These are phyloP conservation scores for Channa maculata DNA, from an alignment of 2,113 vertebrate genomes.

Conservation along the genomic window DNA sequence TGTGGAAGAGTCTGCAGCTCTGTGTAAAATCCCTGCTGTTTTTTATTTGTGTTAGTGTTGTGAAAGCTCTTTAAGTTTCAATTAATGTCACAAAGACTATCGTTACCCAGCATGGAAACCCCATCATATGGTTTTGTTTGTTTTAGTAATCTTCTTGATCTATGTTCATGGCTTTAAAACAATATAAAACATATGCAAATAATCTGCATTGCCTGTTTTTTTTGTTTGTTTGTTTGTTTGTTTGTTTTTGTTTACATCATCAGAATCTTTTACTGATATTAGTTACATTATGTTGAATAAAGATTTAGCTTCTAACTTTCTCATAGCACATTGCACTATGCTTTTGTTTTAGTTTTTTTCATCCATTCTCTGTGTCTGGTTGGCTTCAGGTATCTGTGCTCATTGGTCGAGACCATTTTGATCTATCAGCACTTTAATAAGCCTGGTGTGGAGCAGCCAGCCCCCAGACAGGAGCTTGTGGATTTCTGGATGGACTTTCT, in stretches of 20 bases:
- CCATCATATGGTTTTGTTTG: conserved; percentile 18
- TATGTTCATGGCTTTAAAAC: conserved; percentile 9
- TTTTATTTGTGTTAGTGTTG: conserved; percentile 39
- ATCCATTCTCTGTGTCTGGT: neutral
- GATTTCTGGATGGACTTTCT: conserved; percentile 99
- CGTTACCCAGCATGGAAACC: conserved; percentile 27
- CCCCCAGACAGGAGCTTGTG: conserved; percentile 90
- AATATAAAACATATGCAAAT: neutral
- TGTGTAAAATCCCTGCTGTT: conserved; percentile 28
- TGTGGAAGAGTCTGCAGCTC: conserved; percentile 11
- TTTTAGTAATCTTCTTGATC: conserved; percentile 11
- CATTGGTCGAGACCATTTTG: conserved; percentile 95
- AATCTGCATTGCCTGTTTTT: neutral
- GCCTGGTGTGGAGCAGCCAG: conserved; percentile 86
- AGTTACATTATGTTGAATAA: neutral
- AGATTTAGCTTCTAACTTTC: neutral
- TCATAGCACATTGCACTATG: neutral
- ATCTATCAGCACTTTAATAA: conserved; percentile 97
- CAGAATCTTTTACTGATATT: neutral
- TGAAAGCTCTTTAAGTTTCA: conserved; percentile 40
- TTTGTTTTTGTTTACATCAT: neutral
- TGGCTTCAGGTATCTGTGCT: conserved; percentile 91
- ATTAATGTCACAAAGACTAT: conserved; percentile 51
- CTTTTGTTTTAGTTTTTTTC: neutral
- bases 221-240: neutral